These are phyloP conservation scores for Protonemura montana DNA, from an alignment of 2,888 invertebrate genomes.

Conservation along the genomic window DNA sequence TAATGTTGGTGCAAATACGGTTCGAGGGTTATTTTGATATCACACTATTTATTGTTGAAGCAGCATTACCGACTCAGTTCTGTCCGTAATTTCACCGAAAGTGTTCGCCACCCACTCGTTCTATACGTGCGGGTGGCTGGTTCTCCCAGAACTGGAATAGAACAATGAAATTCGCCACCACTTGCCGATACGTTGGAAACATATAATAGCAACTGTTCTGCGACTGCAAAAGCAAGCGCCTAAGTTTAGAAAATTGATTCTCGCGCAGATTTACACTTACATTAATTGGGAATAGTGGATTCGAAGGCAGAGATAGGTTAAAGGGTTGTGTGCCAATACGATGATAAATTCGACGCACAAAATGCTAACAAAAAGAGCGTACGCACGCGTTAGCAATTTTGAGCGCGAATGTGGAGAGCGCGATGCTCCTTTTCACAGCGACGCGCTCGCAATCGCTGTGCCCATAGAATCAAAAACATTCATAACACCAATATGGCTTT, in stretches of 20 bases:
- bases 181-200: not conserved
- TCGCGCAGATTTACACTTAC: not conserved
- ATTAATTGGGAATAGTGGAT: not conserved
- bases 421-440: not conserved
- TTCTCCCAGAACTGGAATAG: not conserved
- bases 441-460: not conserved
- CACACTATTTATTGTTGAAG: not conserved
- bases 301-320: not conserved
- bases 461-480: slow-evolving; percentile 3
- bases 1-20: not conserved
- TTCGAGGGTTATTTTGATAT: not conserved
- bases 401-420: not conserved
- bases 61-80: not conserved
- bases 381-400: not conserved
- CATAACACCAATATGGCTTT: slow-evolving; percentile 7
- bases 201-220: not conserved
- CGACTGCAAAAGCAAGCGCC: not conserved
- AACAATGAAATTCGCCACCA: not conserved
- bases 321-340: not conserved
- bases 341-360: not conserved
- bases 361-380: not conserved
- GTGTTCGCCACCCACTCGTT: no score
- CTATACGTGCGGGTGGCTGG: no score
- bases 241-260: slow-evolving; percentile 5
- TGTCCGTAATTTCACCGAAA: no score